Evolutionary conservation across 2,113 vertebrate species (phyloP).

Genomic region (Odobenus rosmarus): DNA sequence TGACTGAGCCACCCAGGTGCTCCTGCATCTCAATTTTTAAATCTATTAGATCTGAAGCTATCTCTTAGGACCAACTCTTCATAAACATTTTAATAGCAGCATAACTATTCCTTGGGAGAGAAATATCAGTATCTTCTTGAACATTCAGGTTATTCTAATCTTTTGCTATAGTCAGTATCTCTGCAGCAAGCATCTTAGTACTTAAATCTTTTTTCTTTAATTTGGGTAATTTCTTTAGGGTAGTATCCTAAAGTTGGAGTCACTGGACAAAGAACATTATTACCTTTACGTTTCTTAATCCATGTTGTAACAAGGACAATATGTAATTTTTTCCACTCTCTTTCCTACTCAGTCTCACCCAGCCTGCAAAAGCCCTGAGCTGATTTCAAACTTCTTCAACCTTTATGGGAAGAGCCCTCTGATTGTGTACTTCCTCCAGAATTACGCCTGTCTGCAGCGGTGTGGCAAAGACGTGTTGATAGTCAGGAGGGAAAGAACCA

Average conservation of each 20-base stretch:
- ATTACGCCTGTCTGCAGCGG: not conserved
- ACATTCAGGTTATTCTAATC: not conserved
- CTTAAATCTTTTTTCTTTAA: not conserved
- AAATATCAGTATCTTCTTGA: not conserved
- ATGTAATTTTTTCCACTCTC: not conserved
- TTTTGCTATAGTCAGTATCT: not conserved
- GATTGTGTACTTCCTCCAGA: slow-evolving; percentile 74
- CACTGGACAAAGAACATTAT: not conserved
- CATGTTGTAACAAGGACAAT: not conserved
- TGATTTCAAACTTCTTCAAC: slow-evolving; percentile 72
- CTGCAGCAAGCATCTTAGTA: not conserved
- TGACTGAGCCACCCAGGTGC: not conserved
- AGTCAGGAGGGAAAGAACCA: slow-evolving; percentile 67
- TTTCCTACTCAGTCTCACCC: slow-evolving; percentile 68
- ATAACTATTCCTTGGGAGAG: not conserved
- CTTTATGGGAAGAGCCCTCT: slow-evolving; percentile 70
- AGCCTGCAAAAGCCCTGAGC: slow-evolving; percentile 47
- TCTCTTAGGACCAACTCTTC: not conserved
- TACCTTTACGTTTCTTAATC: not conserved
- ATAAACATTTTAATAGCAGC: not conserved
- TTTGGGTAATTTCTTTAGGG: not conserved
- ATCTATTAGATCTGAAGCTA: not conserved
- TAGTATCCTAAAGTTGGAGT: not conserved
- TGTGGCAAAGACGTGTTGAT: slow-evolving; percentile 68
- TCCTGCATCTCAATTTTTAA: not conserved